phyloP scores from a whole-genome alignment of 2,888 invertebrate species.

The Eristalis pertinax region DNA sequence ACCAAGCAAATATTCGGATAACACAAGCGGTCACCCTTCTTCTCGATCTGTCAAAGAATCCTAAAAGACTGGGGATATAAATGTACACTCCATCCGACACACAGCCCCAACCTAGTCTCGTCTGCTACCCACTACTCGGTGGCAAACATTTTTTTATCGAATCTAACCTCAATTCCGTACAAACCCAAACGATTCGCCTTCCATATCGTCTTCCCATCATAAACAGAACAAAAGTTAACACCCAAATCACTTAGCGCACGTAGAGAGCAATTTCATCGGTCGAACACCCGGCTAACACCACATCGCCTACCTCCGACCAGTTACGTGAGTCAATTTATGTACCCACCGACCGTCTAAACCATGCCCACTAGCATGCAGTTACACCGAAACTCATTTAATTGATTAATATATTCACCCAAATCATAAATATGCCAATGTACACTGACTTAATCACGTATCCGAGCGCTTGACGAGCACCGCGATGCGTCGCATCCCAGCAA shows the following conservation, averaged over 20 bases:
- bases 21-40: too few species aligned
- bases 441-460: conserved; percentile 37
- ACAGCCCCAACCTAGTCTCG: too few species aligned
- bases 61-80: too few species aligned
- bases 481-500: conserved; percentile 32
- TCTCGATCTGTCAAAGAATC: too few species aligned
- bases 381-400: conserved; percentile 43
- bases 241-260: background rate
- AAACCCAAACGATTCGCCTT: too few species aligned
- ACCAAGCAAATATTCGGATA: too few species aligned
- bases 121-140: too few species aligned
- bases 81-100: too few species aligned
- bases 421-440: conserved; percentile 58
- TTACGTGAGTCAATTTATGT: conserved; percentile 29
- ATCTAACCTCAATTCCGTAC: background rate
- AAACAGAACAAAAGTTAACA: background rate
- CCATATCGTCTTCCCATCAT: background rate
- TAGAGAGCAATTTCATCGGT: background rate
- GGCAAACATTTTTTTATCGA: background rate
- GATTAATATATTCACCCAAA: conserved; percentile 46
- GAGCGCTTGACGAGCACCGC: conserved; percentile 17
- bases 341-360: background rate
- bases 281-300: background rate
- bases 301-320: background rate
- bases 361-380: conserved; percentile 19